A percentile compares a stretch with the other conserved stretches of the same genome.
phyloP scores from a whole-genome alignment of 2,797 vertebrate species.

The Danio jaintianensis region DNA sequence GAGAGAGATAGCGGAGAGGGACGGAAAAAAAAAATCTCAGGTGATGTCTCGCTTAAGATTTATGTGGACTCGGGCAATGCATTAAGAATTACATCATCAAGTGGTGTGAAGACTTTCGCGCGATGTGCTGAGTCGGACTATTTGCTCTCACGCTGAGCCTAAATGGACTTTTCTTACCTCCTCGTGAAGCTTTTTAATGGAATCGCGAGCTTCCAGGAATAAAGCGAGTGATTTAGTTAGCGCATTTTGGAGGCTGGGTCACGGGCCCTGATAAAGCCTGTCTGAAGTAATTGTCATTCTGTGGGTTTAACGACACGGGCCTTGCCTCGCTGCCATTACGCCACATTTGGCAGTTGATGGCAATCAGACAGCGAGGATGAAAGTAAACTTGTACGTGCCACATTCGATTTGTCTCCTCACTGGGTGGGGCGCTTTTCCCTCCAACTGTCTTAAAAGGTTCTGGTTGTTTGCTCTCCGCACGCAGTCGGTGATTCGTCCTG shows the following conservation, averaged over 20 bases:
- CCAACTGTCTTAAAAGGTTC: conserved; percentile 54
- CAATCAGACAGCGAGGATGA: conserved; percentile 74
- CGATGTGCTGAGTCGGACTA: conserved; percentile 81
- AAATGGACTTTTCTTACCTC: conserved; percentile 72
- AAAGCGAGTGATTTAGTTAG: conserved; percentile 66
- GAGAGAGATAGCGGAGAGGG: conserved; percentile 63
- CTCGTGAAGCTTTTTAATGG: conserved; percentile 73
- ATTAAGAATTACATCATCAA: conserved; percentile 87
- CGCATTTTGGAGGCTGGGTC: conserved; percentile 64
- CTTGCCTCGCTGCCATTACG: conserved; percentile 62
- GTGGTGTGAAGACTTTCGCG: conserved; percentile 72
- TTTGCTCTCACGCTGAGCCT: conserved; percentile 75
- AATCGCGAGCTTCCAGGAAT: conserved; percentile 69
- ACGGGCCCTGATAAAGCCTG: conserved; percentile 64
- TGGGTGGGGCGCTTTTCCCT: conserved; percentile 51
- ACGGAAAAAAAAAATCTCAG: conserved; percentile 71
- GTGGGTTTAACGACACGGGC: conserved; percentile 58
- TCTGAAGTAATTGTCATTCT: conserved; percentile 71
- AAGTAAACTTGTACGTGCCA: conserved; percentile 73
- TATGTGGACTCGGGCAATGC: conserved; percentile 81
- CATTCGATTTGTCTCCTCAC: conserved; percentile 70
- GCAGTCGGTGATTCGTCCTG: conserved; percentile 72
- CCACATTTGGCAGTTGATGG: conserved; percentile 67
- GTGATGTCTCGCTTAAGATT: conserved; percentile 83
- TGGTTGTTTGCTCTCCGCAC: conserved; percentile 50